Percentiles rank a stretch among this genome's conserved stretches.
These are phyloP conservation scores for Oryctolagus cuniculus DNA, from an alignment of 2,113 vertebrate genomes.

Conservation along the genomic window DNA sequence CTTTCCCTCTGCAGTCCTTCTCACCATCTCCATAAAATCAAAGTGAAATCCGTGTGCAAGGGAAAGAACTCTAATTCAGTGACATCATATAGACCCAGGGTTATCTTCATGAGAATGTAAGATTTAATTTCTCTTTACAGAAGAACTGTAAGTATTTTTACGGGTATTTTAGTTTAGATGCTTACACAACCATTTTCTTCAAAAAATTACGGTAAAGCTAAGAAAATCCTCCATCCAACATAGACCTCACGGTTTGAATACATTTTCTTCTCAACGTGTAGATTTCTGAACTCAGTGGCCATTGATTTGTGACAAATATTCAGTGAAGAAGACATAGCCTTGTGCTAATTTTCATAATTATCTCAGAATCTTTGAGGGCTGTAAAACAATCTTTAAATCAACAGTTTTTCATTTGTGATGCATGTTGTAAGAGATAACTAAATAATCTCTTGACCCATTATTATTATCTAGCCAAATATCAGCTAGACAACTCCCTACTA, in stretches of 20 bases:
- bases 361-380: conserved; percentile 28
- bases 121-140: neutral
- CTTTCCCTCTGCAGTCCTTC: conserved; percentile 65
- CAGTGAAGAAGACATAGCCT: neutral
- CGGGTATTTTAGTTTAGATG: conserved; percentile 16
- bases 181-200: neutral
- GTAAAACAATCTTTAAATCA: conserved; percentile 26
- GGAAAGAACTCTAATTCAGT: conserved; percentile 35
- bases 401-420: conserved; percentile 35
- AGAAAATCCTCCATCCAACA: neutral
- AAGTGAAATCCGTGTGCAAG: conserved; percentile 68
- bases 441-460: neutral
- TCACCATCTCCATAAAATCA: conserved; percentile 70
- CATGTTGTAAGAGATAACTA: conserved; percentile 1
- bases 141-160: neutral
- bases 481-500: neutral
- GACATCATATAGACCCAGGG: neutral
- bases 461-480: conserved; percentile 1
- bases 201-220: neutral
- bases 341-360: conserved; percentile 22
- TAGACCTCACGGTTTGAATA: conserved; percentile 48
- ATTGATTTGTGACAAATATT: conserved; percentile 6
- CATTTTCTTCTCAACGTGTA: conserved; percentile 18
- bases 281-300: conserved; percentile 34
- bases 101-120: conserved; percentile 49